These are phyloP conservation scores for Apamea crenata DNA, from an alignment of 2,888 invertebrate genomes.

Conservation along the genomic window DNA sequence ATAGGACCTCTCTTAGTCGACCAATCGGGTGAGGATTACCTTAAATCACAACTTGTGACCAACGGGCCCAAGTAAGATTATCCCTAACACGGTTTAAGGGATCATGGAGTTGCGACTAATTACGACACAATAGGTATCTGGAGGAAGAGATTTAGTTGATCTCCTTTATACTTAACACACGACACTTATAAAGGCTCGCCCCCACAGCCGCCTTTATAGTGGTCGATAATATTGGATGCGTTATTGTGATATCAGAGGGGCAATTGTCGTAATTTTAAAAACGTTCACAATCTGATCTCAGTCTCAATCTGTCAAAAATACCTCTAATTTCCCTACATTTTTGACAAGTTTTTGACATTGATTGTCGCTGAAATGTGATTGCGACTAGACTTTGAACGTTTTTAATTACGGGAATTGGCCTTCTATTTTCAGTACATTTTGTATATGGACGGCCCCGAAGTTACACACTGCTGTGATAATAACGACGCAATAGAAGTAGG, in stretches of 20 bases:
- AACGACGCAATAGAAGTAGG: not conserved
- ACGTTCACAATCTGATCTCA: too few relatives aligned
- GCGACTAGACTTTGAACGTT: too few relatives aligned
- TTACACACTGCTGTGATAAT: not conserved
- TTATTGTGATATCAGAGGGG: not conserved
- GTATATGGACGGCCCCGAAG: not conserved
- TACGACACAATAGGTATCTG: conserved; percentile 2
- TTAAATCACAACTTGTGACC: conserved; percentile 32
- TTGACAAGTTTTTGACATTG: too few relatives aligned
- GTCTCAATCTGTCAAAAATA: too few relatives aligned
- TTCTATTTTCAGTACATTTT: not conserved
- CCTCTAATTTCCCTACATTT: too few relatives aligned
- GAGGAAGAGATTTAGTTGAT: not conserved
- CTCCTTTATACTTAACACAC: not conserved
- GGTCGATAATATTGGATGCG: not conserved
- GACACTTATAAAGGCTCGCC: too few relatives aligned
- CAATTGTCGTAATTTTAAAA: too few relatives aligned
- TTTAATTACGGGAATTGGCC: too few relatives aligned
- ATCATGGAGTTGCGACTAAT: conserved; percentile 16
- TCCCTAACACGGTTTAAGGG: conserved; percentile 22
- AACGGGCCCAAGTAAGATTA: conserved; percentile 22
- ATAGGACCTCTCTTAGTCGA: not conserved
- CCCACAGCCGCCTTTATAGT: not conserved
- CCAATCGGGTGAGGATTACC: conserved; percentile 10
- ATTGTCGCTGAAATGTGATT: too few relatives aligned